Evolutionary conservation across 2,797 vertebrate genomes (phyloP), one percentile per base, ranked within the genome.

Genomic region (Morelia viridis): DNA sequence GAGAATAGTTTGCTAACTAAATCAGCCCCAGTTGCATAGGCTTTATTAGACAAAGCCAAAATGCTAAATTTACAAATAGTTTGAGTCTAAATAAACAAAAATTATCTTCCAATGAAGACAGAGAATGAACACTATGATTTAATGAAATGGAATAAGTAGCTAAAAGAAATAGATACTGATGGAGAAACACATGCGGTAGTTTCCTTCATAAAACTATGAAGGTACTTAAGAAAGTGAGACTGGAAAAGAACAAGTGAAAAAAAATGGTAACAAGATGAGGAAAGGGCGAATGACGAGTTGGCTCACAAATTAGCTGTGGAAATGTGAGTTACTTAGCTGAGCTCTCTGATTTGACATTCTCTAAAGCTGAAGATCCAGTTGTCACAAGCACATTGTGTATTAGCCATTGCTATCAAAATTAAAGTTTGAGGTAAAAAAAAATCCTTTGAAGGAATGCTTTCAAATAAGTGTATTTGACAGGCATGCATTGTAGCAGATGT

Each of bases 401-500:
- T 91, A 94, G 93, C 92, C 64, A 87, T 87, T 92, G 93, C 90
- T 92, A 90, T 93, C 93, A 93, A 94, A 92, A 93, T 91, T 96
- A 95, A 97, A 95, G 93, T 91, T 95, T 92, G 93, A 87, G 94
- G 58, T 95, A 94, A 95, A 94, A 76, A 92, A 96, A 92, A 94
- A 90, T 96, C 96, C 96, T 97, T 96, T 96, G 96, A 96, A 94
- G 96, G 93, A 91, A 90, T 96, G 95, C 94, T 97, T 96, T 96
- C 91, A 95, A 97, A 97, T 96, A 96, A 95, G 96, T 97, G 95
- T 90, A 94, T 96, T 94, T 96, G 95, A 93, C 89, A 96, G 95
- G 88, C 96, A 94, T 97, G 95, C 89, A 94, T 95, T 95, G 91
- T 95, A 96, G 97, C 98, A 98, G 98, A 98, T 98, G 98, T 98